phyloP scores from a whole-genome alignment of 2,113 vertebrate genomes.

The Hypanus sabinus region DNA sequence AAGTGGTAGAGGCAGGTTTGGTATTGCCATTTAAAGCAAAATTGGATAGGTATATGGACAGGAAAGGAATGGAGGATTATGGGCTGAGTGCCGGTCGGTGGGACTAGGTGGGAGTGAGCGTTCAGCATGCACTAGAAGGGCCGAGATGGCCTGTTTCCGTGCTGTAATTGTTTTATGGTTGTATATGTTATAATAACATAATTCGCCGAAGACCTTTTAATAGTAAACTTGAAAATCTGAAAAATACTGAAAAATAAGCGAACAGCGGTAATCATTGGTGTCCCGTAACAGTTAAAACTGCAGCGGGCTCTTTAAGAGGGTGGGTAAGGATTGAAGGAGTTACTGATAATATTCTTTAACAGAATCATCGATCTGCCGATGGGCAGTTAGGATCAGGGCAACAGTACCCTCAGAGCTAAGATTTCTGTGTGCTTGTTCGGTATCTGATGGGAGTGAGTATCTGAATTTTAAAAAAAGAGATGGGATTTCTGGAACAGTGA shows the following conservation, averaged over 20 bases:
- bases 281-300: not conserved
- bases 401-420: not conserved
- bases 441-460: not conserved
- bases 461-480: not conserved
- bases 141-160: too few species aligned
- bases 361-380: not conserved
- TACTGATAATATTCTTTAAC: not conserved
- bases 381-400: not conserved
- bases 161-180: too few species aligned
- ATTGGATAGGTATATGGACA: too few species aligned
- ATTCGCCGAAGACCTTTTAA: not conserved
- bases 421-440: not conserved
- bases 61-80: too few species aligned
- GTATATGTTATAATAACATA: too few species aligned
- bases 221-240: not conserved
- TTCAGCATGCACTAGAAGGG: too few species aligned
- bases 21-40: too few species aligned
- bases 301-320: not conserved
- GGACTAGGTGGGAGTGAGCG: too few species aligned
- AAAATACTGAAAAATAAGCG: not conserved
- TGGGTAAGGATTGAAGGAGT: not conserved
- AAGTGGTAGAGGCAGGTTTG: too few species aligned
- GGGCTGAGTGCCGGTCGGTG: too few species aligned
- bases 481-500: not conserved
- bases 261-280: not conserved